Evolutionary conservation across 2,113 vertebrate genomes (phyloP), one percentile per base, ranked within the genome.

Genomic region (Muntiacus reevesi): DNA sequence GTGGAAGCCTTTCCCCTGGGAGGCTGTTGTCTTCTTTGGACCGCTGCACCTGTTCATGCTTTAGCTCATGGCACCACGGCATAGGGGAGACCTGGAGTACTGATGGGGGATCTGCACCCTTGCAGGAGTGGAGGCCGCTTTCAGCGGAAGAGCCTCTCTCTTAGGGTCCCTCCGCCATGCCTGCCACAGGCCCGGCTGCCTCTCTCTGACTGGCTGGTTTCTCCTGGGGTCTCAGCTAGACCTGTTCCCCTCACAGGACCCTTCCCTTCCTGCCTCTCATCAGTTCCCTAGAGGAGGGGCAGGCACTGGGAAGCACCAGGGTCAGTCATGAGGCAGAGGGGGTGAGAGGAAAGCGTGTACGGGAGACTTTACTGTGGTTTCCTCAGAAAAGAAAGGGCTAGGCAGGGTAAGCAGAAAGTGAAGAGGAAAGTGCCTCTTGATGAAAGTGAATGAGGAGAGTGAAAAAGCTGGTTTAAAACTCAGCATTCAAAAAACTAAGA

Each of bases 281-380:
- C 74, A 45, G 12, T 45, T 59, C n/a, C 71, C 45, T 15, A 76
- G 74, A 50, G 83, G 76, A 62, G 47, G 27, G 33, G 25, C 43
- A 33, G 3, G n/a, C 33, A 3, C 5, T 8, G 50, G 81, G 55
- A 78, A 78, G 64, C 12, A 19, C 60, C 85, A 25, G 52, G 3
- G 86, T 55, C 81, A 47, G 7, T 64, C 33, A 4, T 27, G 57
- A 71, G 55, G 67, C 57, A 25, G 71, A 27, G 15, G 8, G 67
- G 45, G 2, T 0, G 3, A 59, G 64, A 36, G 25, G n/a, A n/a
- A 21, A n/a, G 21, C 0, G 3, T 0, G 14, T 74, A 50, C 21
- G 78, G 57, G 86, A 79, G 30, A 4, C 36, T 93, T 55, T 47
- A 10, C 11, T 33, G 47, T 57, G 81, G 67, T 81, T 90, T 94